Base-by-base conservation (phyloP, 2,113 vertebrate genomes). In the Nesospiza acunhae region DNA sequence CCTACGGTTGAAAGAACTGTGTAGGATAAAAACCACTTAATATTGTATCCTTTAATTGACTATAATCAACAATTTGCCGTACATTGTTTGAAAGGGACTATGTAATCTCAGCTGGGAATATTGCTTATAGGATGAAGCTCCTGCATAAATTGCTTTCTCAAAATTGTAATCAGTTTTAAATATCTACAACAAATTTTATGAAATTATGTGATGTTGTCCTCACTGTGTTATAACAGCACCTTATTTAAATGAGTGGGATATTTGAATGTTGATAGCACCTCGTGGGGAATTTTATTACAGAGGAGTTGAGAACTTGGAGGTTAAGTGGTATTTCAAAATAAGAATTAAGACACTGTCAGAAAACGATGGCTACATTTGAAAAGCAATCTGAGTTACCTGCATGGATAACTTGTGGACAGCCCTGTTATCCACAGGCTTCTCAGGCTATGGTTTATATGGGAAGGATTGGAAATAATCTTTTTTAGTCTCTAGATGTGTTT, bases 11-110 rank as follows among this genome's bases (percentile, higher is more conserved):
- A 55, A 87, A n/a, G 37, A 73, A 33, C 62, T 28, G 6, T 5
- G 1, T 59, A 59, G 22, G 39, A 74, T 83, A 83, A 85, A 85
- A 93, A 30, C 17, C 1, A 5, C 21, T 87, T 91, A 21, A n/a
- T 85, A 63, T 59, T 77, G 42, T 69, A 66, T 63, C 42, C 33
- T 79, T 90, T 94, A 95, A 94, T 91, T 88, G 84, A 53, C 67
- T 93, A 5, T 83, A 94, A 86, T 94, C 81, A 90, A 46, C 35
- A 66, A 87, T 96, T 95, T 96, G 33, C 58, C 66, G 73, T 58
- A 66, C 46, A 30, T 60, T 69, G 28, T 73, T 92, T 77, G 72
- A 74, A 93, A 69, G 59, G 14, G 15, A 50, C 46, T 76, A 0
- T 79, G 23, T 39, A 70, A 82, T 86, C 53, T 87, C 58, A 56